Evolutionary conservation across 2,113 vertebrate genomes (phyloP), one percentile per base, ranked within the genome.

Genomic region (Dasypus novemcinctus): DNA sequence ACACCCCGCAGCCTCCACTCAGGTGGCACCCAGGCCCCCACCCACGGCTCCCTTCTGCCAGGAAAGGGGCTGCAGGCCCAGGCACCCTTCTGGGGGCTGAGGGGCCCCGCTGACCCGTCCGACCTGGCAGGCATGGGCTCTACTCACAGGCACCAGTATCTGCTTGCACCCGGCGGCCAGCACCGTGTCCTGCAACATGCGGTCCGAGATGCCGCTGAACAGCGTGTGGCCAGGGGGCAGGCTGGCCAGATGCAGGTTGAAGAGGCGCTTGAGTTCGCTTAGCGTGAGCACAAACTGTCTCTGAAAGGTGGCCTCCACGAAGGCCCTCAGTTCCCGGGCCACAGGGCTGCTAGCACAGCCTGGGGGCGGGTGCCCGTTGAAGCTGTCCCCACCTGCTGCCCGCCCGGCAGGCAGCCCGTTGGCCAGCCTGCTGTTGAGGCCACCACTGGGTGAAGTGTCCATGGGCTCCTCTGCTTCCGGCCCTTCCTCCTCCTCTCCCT

Each of bases 111-210:
- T 3, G 4, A 12, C 4, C 17, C 0, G 1, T 59, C 27, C 6
- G 0, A 18, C 72, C 83, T 9, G 5, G 15, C 69, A 13, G 5
- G n/a, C 4, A 2, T 46, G 54, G 33, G 27, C 15, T 49, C 68
- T 97, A 99, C 99, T 99, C 98, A 99, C 99, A 99, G 99, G 99
- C 99, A 99, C 99, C 98, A 99, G 98, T 92, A 99, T 99, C 98
- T 99, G 99, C 96, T 98, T 99, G 99, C 99, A 99, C 87, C 98
- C 98, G 97, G 98, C 98, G 76, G 98, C 98, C 98, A 99, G 97
- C 88, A 99, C 99, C 95, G 99, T 98, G 96, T 99, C 99, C 98
- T 99, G 99, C 8, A 99, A 98, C 98, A 99, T 98, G 98, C 99
- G 99, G 98, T 99, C 99, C 0, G 99, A 99, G 97, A 99, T 99